Conservation (phyloP, 2,888 invertebrate species). For the Apoderus coryli region DNA sequence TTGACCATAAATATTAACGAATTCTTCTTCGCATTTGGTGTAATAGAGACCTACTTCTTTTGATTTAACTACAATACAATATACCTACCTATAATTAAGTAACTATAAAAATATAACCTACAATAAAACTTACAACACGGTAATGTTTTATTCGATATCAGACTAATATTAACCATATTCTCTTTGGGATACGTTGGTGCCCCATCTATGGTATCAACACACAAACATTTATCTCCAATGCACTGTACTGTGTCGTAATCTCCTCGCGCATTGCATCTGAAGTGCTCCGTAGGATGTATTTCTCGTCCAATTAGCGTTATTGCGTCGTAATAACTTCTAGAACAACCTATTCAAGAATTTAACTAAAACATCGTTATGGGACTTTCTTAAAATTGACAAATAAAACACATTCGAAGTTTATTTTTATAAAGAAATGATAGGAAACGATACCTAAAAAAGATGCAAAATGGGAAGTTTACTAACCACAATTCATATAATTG, state of each 20-base stretch:
- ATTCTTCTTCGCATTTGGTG: slow-evolving; percentile 31
- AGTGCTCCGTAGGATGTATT: slow-evolving; percentile 27
- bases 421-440: no score
- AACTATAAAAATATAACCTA: no score
- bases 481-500: slow-evolving; percentile 22
- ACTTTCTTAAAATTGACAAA: not conserved
- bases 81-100: no score
- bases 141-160: slow-evolving; percentile 25
- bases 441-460: not conserved
- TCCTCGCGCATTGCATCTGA: slow-evolving; percentile 50
- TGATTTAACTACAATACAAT: no score
- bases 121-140: slow-evolving; percentile 15
- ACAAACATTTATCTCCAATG: slow-evolving; percentile 41
- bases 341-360: slow-evolving; percentile 46
- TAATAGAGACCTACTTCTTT: slow-evolving; percentile 24
- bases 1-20: slow-evolving; percentile 24
- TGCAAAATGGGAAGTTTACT: slow-evolving; percentile 7
- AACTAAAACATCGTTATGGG: not conserved
- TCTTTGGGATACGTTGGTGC: slow-evolving; percentile 27
- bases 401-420: not conserved
- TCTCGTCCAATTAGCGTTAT: slow-evolving; percentile 30
- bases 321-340: slow-evolving; percentile 39
- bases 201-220: slow-evolving; percentile 43
- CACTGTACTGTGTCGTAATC: slow-evolving; percentile 55
- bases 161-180: slow-evolving; percentile 24